Evolutionary conservation across 2,113 vertebrate genomes (phyloP).

Genomic region (Brachirus orientalis): DNA sequence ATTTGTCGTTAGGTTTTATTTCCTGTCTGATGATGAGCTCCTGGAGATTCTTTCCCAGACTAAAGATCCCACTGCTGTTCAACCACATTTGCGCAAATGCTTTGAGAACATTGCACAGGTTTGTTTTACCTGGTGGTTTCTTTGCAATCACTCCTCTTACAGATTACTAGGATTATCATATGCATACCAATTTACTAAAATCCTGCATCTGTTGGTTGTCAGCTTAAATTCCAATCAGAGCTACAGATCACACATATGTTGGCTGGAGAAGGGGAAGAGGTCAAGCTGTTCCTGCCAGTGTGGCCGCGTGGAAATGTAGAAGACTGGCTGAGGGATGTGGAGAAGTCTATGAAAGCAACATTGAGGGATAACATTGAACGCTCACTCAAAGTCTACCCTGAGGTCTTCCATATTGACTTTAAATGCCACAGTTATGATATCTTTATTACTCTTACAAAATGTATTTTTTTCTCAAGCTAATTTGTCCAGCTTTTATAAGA

Average conservation of each 20-base stretch:
- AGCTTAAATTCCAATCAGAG: slow-evolving; percentile 91
- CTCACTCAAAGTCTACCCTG: slow-evolving; percentile 84
- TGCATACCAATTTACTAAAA: neutral
- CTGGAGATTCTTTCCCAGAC: slow-evolving; percentile 93
- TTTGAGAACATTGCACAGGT: slow-evolving; percentile 92
- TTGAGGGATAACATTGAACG: slow-evolving; percentile 85
- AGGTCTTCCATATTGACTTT: slow-evolving; percentile 70
- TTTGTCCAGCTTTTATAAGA: neutral
- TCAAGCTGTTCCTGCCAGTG: slow-evolving; percentile 82
- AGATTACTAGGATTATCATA: neutral
- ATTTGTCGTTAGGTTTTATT: slow-evolving; percentile 88
- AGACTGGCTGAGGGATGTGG: slow-evolving; percentile 89
- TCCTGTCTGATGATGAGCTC: slow-evolving; percentile 93
- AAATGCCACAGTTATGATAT: neutral
- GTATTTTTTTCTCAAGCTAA: neutral
- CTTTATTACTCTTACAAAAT: neutral
- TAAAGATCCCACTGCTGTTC: slow-evolving; percentile 92
- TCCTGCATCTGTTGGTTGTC: slow-evolving; percentile 23
- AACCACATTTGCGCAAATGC: slow-evolving; percentile 92
- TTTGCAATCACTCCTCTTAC: neutral
- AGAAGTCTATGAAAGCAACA: slow-evolving; percentile 89
- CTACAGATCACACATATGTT: slow-evolving; percentile 94
- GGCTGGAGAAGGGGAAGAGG: slow-evolving; percentile 91
- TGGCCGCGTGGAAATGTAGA: slow-evolving; percentile 88
- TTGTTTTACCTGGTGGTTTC: slow-evolving; percentile 18